Evolutionary conservation across 1,140 invertebrate species (phyloP).

Genomic region (Mamestra configurata): DNA sequence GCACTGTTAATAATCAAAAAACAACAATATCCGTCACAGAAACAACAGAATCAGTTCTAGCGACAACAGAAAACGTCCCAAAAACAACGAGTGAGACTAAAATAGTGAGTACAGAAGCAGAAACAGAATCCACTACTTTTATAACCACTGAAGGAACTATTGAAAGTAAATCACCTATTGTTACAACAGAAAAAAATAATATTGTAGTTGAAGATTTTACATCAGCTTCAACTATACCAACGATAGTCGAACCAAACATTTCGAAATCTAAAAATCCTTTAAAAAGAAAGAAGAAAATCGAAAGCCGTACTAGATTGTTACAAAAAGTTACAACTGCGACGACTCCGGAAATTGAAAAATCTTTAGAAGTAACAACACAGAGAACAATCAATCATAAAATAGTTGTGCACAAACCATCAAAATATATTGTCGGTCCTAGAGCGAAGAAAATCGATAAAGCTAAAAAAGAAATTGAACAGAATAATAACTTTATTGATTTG

Average conservation of each 20-base stretch:
- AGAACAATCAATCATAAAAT: neutral
- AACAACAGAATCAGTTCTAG: neutral
- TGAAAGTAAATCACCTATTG: neutral
- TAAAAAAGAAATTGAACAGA: neutral
- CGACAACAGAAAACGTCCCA: neutral
- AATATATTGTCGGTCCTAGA: neutral
- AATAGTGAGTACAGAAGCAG: neutral
- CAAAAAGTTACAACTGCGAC: neutral
- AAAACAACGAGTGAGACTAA: neutral
- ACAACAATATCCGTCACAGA: neutral
- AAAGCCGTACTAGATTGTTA: too few species aligned
- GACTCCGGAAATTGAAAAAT: neutral
- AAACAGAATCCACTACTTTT: neutral
- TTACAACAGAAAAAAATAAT: neutral
- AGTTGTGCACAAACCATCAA: neutral
- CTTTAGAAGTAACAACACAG: neutral
- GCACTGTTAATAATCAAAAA: neutral
- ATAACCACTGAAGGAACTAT: neutral
- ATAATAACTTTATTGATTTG: slow-evolving; percentile 24
- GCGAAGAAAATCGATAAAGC: neutral
- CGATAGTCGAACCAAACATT: neutral
- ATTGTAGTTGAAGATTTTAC: neutral
- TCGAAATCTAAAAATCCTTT: neutral
- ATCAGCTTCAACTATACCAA: neutral
- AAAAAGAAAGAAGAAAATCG: neutral